Percentiles rank a stretch among this genome's conserved stretches.
phyloP scores from a whole-genome alignment of 2,797 vertebrate species.

The Danio choprae region DNA sequence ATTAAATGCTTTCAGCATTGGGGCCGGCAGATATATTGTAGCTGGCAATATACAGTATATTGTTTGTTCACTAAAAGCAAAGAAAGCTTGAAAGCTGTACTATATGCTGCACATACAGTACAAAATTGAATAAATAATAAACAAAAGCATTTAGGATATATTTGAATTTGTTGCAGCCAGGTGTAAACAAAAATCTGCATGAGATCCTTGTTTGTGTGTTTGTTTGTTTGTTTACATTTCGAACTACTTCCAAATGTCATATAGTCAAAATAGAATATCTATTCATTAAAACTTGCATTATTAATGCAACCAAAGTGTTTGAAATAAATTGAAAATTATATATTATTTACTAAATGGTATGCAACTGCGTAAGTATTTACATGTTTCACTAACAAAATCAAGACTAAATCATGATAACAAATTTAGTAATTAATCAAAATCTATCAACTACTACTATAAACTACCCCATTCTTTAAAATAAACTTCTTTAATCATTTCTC shows the following conservation, averaged over 20 bases:
- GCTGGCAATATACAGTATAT: too few species aligned
- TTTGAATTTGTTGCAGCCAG: too few species aligned
- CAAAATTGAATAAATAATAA: too few species aligned
- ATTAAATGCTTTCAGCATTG: background rate
- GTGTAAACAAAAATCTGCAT: too few species aligned
- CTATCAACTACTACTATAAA: background rate
- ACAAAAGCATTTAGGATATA: too few species aligned
- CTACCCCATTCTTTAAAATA: too few species aligned
- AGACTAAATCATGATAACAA: background rate
- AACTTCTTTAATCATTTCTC: background rate
- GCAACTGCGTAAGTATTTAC: background rate
- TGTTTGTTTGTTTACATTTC: too few species aligned
- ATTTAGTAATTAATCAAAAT: background rate
- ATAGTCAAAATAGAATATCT: too few species aligned
- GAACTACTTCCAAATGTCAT: too few species aligned
- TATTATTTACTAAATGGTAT: background rate
- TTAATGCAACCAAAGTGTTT: background rate
- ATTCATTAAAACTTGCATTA: too few species aligned
- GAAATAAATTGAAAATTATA: background rate
- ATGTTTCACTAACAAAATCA: background rate
- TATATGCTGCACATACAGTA: too few species aligned
- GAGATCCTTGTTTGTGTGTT: too few species aligned
- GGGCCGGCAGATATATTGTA: background rate
- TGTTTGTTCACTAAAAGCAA: background rate
- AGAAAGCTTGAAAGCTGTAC: background rate